Evolutionary conservation across 2,888 invertebrate genomes (phyloP).

Genomic region (Clunio marinus): DNA sequence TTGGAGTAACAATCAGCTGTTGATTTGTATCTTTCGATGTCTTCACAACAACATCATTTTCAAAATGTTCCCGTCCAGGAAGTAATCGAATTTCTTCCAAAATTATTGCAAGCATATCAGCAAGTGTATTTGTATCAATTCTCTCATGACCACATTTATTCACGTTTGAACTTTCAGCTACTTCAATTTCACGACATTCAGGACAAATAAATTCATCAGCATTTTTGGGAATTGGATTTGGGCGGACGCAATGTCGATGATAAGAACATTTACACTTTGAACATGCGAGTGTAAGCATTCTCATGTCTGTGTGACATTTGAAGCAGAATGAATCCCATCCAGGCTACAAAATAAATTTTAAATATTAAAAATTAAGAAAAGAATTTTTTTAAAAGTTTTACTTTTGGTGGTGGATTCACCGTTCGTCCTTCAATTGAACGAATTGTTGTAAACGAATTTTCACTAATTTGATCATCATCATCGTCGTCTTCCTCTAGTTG

Average conservation of each 20-base stretch:
- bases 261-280: conserved; percentile 80
- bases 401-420: conserved; percentile 13
- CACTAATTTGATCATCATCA: conserved; percentile 42
- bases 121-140: conserved; percentile 17
- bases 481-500: conserved; percentile 39
- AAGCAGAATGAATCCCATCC: conserved; percentile 80
- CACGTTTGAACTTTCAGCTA: conserved; percentile 63
- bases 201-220: conserved; percentile 74
- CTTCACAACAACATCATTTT: conserved; percentile 15
- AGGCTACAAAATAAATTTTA: conserved; percentile 47
- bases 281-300: conserved; percentile 59
- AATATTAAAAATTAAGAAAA: conserved; percentile 35
- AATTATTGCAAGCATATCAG: conserved; percentile 20
- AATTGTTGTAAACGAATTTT: not conserved
- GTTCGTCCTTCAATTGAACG: conserved; percentile 17
- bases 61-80: conserved; percentile 9
- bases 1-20: conserved; percentile 11
- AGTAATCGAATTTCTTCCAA: conserved; percentile 21
- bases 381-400: not conserved
- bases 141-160: conserved; percentile 54
- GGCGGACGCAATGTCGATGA: conserved; percentile 71
- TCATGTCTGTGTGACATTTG: conserved; percentile 77
- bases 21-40: not conserved
- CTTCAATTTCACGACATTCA: conserved; percentile 72
- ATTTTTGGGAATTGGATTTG: conserved; percentile 51